These are phyloP conservation scores for Myotis yumanensis DNA, from an alignment of 2,113 vertebrate species.

Conservation along the genomic window DNA sequence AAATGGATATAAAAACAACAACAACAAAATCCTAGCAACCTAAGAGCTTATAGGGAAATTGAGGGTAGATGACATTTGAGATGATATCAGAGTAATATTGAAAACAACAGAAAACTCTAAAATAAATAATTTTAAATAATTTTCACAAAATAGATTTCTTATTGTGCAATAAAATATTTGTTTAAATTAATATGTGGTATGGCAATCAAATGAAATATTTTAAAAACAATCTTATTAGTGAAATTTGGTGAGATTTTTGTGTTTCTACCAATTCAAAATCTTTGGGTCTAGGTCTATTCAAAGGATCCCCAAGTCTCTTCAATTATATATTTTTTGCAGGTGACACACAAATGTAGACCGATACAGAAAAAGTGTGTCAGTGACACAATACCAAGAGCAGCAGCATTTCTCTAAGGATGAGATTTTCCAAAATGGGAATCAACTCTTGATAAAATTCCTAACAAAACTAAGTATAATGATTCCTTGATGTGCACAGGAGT, in stretches of 20 bases:
- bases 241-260: background rate
- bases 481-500: background rate
- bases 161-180: background rate
- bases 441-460: background rate
- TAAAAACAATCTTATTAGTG: background rate
- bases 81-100: background rate
- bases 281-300: background rate
- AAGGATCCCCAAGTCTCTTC: background rate
- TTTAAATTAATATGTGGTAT: background rate
- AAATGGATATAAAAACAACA: background rate
- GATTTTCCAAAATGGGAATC: background rate
- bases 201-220: background rate
- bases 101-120: background rate
- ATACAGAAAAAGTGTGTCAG: background rate
- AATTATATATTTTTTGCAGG: background rate
- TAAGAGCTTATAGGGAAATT: background rate
- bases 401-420: background rate
- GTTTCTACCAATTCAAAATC: constrained; percentile 13
- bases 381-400: background rate
- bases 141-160: background rate
- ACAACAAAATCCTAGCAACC: background rate
- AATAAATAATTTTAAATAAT: background rate
- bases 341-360: background rate
- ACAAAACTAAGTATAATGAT: background rate
- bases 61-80: background rate